These are phyloP conservation scores for Melanogrammus aeglefinus DNA, from an alignment of 2,797 vertebrate genomes.

Conservation along the genomic window DNA sequence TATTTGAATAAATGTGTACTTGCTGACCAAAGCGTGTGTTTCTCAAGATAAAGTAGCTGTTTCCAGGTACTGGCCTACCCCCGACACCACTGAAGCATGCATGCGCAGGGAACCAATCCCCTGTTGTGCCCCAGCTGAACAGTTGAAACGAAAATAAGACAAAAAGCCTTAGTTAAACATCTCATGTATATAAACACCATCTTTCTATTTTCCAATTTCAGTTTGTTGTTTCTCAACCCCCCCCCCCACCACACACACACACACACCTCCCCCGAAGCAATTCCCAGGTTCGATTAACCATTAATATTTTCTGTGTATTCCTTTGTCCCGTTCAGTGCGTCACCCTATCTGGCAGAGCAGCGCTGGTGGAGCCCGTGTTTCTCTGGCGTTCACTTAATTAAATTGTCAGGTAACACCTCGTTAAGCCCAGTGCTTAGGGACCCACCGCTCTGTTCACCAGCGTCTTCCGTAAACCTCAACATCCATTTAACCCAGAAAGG, in stretches of 20 bases:
- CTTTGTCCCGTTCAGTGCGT: constrained; percentile 28
- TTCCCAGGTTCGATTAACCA: not conserved
- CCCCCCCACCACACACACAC: too few relatives aligned
- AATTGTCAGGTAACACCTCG: constrained; percentile 60
- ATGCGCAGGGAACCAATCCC: not conserved
- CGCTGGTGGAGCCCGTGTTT: constrained; percentile 37
- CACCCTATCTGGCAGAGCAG: constrained; percentile 34
- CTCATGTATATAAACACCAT: constrained; percentile 3
- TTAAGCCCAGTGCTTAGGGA: constrained; percentile 54
- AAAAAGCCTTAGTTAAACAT: not conserved
- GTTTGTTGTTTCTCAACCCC: not conserved
- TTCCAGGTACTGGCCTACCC: not conserved
- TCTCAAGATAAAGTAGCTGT: not conserved
- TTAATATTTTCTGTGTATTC: not conserved
- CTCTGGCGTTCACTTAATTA: constrained; percentile 62
- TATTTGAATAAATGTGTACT: not conserved
- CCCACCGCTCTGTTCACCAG: constrained; percentile 7
- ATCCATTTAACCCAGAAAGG: constrained; percentile 2
- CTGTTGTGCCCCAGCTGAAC: not conserved
- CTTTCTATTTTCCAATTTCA: constrained; percentile 28
- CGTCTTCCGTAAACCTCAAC: constrained; percentile 18
- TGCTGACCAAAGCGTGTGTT: not conserved
- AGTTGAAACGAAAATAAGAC: not conserved
- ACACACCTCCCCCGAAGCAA: not conserved
- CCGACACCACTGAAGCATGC: not conserved